Conservation (phyloP, 2,888 invertebrate genomes). For the Volucella zonaria region DNA sequence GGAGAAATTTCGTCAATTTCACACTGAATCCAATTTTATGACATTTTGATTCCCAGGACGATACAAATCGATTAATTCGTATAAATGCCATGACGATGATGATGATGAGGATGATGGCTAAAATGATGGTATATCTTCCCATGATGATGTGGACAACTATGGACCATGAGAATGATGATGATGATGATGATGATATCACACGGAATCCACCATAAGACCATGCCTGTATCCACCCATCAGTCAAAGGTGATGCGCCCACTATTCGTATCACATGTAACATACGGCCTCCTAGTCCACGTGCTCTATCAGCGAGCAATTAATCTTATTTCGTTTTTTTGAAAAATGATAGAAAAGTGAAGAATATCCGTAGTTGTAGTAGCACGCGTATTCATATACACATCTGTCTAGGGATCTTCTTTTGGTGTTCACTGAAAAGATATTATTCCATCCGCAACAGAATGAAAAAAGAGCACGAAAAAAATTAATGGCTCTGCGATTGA, state of each 20-base stretch:
- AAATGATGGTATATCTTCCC: not conserved
- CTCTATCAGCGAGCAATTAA: conserved; percentile 50
- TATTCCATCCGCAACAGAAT: conserved; percentile 27
- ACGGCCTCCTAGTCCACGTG: not conserved
- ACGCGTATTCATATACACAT: not conserved
- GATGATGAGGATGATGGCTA: conserved; percentile 34
- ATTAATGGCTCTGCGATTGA: conserved; percentile 53
- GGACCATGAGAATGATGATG: conserved; percentile 29
- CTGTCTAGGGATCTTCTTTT: conserved; percentile 47
- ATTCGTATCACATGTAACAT: conserved; percentile 23
- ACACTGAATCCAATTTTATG: conserved; percentile 63
- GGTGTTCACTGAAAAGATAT: conserved; percentile 46
- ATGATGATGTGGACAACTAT: conserved; percentile 9
- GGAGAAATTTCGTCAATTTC: conserved; percentile 57
- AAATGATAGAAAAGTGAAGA: conserved; percentile 3
- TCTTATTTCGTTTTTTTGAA: conserved; percentile 23
- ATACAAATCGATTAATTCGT: conserved; percentile 62
- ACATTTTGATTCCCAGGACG: conserved; percentile 60
- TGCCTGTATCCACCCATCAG: conserved; percentile 11
- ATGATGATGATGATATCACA: conserved; percentile 45
- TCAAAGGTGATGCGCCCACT: conserved; percentile 15
- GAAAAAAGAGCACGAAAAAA: not conserved
- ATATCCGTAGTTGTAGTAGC: no score
- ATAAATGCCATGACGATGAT: conserved; percentile 30
- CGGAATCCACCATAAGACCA: conserved; percentile 6